Evolutionary conservation across 2,888 invertebrate species (phyloP).

Genomic region (Diadromus collaris): DNA sequence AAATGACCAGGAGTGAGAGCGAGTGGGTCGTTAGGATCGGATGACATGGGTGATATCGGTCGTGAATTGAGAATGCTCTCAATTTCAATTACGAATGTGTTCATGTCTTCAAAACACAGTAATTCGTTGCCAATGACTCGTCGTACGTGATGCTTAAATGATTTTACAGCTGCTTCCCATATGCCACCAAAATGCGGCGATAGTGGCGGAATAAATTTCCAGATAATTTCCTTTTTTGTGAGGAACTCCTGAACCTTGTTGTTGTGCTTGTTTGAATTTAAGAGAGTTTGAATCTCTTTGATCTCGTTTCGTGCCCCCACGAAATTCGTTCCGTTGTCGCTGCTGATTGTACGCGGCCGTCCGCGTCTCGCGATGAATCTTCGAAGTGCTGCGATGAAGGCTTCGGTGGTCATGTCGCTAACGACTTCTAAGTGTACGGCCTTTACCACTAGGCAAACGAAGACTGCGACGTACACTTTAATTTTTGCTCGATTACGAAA

Average conservation of each 20-base stretch:
- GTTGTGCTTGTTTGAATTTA: slow-evolving; percentile 39
- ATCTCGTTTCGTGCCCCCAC: slow-evolving; percentile 52
- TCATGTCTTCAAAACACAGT: slow-evolving; percentile 34
- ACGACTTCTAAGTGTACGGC: slow-evolving; percentile 59
- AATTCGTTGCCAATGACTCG: slow-evolving; percentile 34
- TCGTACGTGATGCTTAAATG: slow-evolving; percentile 39
- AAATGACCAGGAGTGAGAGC: slow-evolving; percentile 37
- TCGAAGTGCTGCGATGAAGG: slow-evolving; percentile 53
- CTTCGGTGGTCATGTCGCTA: slow-evolving; percentile 56
- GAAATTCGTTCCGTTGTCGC: slow-evolving; percentile 60
- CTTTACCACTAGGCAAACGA: slow-evolving; percentile 56
- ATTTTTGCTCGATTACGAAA: slow-evolving; percentile 55
- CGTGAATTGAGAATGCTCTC: slow-evolving; percentile 42
- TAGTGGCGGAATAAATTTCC: slow-evolving; percentile 30
- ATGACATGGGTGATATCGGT: slow-evolving; percentile 25
- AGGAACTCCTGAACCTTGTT: slow-evolving; percentile 7
- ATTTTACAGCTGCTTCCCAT: slow-evolving; percentile 43
- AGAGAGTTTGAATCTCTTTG: slow-evolving; percentile 32
- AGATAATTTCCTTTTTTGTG: background rate
- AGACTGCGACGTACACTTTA: slow-evolving; percentile 57
- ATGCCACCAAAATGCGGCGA: slow-evolving; percentile 38
- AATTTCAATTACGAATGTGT: slow-evolving; percentile 34
- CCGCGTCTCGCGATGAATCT: slow-evolving; percentile 55
- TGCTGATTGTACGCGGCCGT: slow-evolving; percentile 28
- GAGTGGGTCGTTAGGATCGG: slow-evolving; percentile 26